phyloP scores from a whole-genome alignment of 2,113 vertebrate genomes.

The Pristiophorus japonicus region DNA sequence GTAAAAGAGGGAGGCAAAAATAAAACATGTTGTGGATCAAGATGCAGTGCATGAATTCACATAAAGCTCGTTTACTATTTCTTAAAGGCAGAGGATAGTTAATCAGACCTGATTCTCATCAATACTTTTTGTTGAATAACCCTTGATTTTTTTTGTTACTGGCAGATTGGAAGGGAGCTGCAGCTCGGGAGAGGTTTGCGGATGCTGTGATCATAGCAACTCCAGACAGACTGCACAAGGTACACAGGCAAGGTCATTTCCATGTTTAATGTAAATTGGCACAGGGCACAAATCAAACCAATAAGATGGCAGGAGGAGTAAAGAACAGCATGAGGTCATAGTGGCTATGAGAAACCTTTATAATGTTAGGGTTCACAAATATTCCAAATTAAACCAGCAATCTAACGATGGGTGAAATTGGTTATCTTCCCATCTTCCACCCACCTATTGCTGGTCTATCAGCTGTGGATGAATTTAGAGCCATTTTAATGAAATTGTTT shows the following conservation, averaged over 20 bases:
- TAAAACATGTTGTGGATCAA: not conserved
- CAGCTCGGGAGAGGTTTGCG: constrained; percentile 65
- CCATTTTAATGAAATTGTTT: too few species aligned
- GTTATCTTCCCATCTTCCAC: too few species aligned
- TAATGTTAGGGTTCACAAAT: not conserved
- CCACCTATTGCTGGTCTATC: too few species aligned
- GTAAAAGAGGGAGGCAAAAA: not conserved
- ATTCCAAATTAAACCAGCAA: not conserved
- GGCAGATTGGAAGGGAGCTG: constrained; percentile 61
- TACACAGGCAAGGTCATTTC: constrained; percentile 40
- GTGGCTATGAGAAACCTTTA: not conserved
- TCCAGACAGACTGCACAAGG: constrained; percentile 70
- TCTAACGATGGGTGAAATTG: not conserved
- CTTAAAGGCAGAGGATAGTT: not conserved
- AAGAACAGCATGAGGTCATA: not conserved
- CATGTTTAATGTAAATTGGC: not conserved
- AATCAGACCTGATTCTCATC: not conserved
- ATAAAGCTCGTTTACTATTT: not conserved
- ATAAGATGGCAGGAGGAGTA: not conserved
- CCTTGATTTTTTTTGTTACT: constrained; percentile 2
- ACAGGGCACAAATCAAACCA: not conserved
- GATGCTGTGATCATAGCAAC: constrained; percentile 70
- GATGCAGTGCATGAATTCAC: not conserved
- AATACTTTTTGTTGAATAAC: not conserved
- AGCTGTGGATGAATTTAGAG: too few species aligned